phyloP scores from a whole-genome alignment of 2,888 invertebrate genomes.

The Flexamia atlantica region DNA sequence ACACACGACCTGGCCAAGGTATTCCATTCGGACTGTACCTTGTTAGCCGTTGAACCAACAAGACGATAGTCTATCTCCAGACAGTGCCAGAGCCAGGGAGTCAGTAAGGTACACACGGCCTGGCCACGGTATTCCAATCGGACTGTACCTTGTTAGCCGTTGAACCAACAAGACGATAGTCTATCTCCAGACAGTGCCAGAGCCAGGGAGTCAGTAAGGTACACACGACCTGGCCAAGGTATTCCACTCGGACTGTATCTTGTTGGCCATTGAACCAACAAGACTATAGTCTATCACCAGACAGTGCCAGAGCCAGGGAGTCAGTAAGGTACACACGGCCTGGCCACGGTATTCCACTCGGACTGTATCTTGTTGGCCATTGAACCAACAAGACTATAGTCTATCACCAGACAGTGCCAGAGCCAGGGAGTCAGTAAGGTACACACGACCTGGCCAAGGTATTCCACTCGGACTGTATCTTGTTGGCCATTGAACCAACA shows the following conservation, averaged over 20 bases:
- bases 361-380: not conserved
- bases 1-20: not conserved
- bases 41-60: too few species aligned
- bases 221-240: slow-evolving; percentile 13
- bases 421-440: slow-evolving; percentile 10
- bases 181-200: slow-evolving; percentile 12
- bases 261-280: too few species aligned
- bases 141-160: too few species aligned
- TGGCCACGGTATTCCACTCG: not conserved
- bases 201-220: slow-evolving; percentile 6
- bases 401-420: slow-evolving; percentile 17
- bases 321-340: slow-evolving; percentile 21
- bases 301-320: not conserved
- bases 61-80: not conserved
- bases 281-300: too few species aligned
- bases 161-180: too few species aligned
- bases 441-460: slow-evolving; percentile 18
- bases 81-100: not conserved
- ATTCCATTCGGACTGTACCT: not conserved
- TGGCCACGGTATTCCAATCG: too few species aligned
- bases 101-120: slow-evolving; percentile 24
- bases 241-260: too few species aligned
- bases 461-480: not conserved
- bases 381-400: slow-evolving; percentile 9
- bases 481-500: not conserved